phyloP scores from a whole-genome alignment of 2,113 vertebrate species.

The Tympanuchus pallidicinctus region DNA sequence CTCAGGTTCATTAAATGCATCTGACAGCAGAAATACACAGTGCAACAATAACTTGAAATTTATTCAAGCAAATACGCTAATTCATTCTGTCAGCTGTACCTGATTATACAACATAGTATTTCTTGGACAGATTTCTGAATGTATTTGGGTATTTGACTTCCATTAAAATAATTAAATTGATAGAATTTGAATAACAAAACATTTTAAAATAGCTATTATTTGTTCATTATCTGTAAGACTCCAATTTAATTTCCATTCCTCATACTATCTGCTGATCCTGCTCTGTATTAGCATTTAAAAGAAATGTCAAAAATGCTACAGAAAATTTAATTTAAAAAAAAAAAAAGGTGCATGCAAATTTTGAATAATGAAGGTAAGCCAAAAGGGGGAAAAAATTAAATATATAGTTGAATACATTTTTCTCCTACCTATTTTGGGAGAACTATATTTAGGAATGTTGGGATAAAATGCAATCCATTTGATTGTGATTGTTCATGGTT shows the following conservation, averaged over 20 bases:
- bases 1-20: neutral
- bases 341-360: rapidly evolving
- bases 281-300: neutral
- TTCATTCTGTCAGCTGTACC: neutral
- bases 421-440: neutral
- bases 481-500: neutral
- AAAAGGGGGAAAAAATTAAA: neutral
- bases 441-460: neutral
- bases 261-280: rapidly evolving
- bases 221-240: neutral
- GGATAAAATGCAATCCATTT: neutral
- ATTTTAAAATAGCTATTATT: neutral
- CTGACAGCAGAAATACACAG: neutral
- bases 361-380: neutral
- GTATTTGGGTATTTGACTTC: neutral
- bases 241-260: neutral
- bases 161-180: neutral
- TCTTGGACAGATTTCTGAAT: neutral
- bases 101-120: neutral
- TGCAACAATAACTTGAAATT: neutral
- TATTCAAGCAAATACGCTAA: neutral
- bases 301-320: neutral
- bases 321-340: neutral
- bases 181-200: neutral
- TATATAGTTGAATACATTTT: neutral